phyloP scores from a whole-genome alignment of 1,140 invertebrate genomes.

The Hirudo medicinalis region DNA sequence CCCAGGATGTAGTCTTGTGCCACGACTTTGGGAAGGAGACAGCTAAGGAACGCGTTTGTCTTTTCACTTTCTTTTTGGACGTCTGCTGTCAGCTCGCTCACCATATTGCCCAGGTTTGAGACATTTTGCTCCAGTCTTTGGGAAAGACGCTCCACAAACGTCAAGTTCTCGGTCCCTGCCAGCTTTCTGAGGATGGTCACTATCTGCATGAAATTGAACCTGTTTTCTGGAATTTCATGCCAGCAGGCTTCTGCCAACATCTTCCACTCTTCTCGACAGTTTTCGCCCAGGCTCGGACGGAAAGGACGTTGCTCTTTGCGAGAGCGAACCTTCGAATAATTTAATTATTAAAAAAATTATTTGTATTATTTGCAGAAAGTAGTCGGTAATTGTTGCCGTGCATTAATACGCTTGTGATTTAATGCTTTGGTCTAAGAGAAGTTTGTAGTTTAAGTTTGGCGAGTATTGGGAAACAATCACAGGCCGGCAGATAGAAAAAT shows the following conservation, averaged over 20 bases:
- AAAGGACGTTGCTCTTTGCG: not conserved
- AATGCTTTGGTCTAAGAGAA: too few relatives aligned
- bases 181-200: slow-evolving; percentile 4
- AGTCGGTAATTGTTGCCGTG: too few relatives aligned
- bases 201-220: not conserved
- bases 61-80: slow-evolving; percentile 6
- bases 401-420: too few relatives aligned
- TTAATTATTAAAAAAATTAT: too few relatives aligned
- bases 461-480: too few relatives aligned
- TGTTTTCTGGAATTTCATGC: slow-evolving; percentile 1
- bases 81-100: not conserved
- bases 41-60: not conserved
- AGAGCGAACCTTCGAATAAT: not conserved
- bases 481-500: too few relatives aligned
- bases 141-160: not conserved
- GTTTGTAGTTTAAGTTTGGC: too few relatives aligned
- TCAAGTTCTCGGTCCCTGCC: slow-evolving; percentile 3
- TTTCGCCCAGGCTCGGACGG: not conserved
- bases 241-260: not conserved
- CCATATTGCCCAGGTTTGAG: slow-evolving; percentile 1
- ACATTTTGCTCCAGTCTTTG: slow-evolving; percentile 10
- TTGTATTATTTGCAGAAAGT: too few relatives aligned
- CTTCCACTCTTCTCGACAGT: slow-evolving; percentile 1
- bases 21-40: slow-evolving; percentile 1
- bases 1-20: not conserved